A percentile compares a stretch with the other conserved stretches of the same genome.
These are phyloP conservation scores for Schizopygopsis pylzovi DNA, from an alignment of 2,797 vertebrate species.

Conservation along the genomic window DNA sequence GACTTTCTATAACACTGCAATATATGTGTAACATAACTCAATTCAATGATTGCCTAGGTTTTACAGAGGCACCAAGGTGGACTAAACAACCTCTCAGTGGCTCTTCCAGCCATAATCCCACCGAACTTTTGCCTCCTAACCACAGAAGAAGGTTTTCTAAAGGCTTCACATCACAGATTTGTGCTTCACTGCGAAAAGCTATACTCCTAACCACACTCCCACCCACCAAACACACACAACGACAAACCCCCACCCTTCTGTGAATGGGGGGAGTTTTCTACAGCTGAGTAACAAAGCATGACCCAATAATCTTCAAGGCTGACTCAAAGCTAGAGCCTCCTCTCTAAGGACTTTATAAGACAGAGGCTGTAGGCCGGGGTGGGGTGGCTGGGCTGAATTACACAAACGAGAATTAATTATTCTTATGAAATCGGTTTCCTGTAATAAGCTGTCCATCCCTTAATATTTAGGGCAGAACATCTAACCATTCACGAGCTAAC, in stretches of 20 bases:
- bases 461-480: slow-evolving; percentile 37
- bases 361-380: slow-evolving; percentile 51
- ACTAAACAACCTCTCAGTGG: slow-evolving; percentile 40
- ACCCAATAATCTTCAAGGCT: slow-evolving; percentile 84
- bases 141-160: slow-evolving; percentile 56
- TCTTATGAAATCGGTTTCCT: slow-evolving; percentile 72
- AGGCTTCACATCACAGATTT: slow-evolving; percentile 55
- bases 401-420: slow-evolving; percentile 77
- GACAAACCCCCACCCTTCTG: slow-evolving; percentile 59
- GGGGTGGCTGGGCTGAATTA: slow-evolving; percentile 48
- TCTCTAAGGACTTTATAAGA: slow-evolving; percentile 80
- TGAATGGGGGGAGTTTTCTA: slow-evolving; percentile 78
- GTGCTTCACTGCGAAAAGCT: slow-evolving; percentile 45
- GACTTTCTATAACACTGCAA: neutral
- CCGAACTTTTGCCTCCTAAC: slow-evolving; percentile 54
- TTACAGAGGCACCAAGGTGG: slow-evolving; percentile 26
- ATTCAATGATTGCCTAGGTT: slow-evolving; percentile 22
- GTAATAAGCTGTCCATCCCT: neutral
- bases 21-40: slow-evolving; percentile 22
- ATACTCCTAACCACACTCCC: slow-evolving; percentile 49
- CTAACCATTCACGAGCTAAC: neutral
- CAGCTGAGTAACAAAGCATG: slow-evolving; percentile 86
- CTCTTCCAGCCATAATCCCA: slow-evolving; percentile 47
- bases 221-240: slow-evolving; percentile 49
- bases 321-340: slow-evolving; percentile 78